Evolutionary conservation across 2,797 vertebrate species (phyloP), one percentile per base, ranked within the genome.

Genomic region (Australoheros facetus): DNA sequence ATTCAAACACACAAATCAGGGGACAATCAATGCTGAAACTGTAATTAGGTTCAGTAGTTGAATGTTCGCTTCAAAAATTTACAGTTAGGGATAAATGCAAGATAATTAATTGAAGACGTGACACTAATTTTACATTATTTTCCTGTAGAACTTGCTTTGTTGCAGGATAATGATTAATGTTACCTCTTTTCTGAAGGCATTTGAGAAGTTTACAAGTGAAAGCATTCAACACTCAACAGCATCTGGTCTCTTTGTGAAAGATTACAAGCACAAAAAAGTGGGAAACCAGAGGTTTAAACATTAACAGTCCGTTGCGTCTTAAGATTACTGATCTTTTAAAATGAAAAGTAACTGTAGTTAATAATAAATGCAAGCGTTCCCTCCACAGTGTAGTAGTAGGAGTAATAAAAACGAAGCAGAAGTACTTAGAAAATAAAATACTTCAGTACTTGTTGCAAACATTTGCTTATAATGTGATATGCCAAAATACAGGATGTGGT

Each of bases 391-490:
- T 3, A 51, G 17, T 51, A 51, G 42, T 51, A 19, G 17, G 51
- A 51, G 64, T 51, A 48, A 51, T 30, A 19, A 1, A 69, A 51
- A 28, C 0, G 0, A 28, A 30, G 23, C 19, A 45, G 48, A 69
- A 51, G 42, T 51, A 51, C 48, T 17, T 17, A n/a, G 32, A 37
- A 60, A 60, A 60, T 45, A 69, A 69, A 69, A 51, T n/a, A 17
- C 42, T 30, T 51, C 45, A 51, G 17, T 12, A 1, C 42, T 66
- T 66, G 62, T 37, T 45, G 60, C 14, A 51, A 73, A 60, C 16
- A 86, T 87, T 84, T 85, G 56, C 30, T 73, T 86, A 21, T 85
- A 88, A 85, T 81, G 77, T 80, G 80, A 85, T 77, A 11, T 10
- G 37, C 23, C 48, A 11, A 39, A 82, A 64, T 55, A 5, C 79